Conservation (phyloP, 2,888 invertebrate species). For the Lysandra coridon region DNA sequence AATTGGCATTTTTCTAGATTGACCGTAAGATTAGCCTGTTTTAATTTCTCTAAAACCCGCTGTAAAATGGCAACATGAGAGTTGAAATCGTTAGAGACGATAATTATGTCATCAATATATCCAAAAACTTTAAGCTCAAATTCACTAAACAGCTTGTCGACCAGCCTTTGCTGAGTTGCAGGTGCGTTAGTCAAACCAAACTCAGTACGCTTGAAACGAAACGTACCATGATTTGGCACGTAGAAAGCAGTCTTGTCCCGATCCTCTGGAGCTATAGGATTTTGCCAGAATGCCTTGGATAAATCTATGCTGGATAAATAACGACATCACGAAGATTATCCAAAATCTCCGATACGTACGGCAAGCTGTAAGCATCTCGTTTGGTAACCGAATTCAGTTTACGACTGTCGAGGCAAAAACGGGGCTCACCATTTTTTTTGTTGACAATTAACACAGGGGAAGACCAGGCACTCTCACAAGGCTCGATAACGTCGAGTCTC, state of each 20-base stretch:
- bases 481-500: slow-evolving; percentile 34
- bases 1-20: slow-evolving; percentile 42
- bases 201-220: slow-evolving; percentile 36
- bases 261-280: slow-evolving; percentile 35
- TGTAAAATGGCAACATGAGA: slow-evolving; percentile 30
- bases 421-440: slow-evolving; percentile 37
- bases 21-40: slow-evolving; percentile 33
- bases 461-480: slow-evolving; percentile 39
- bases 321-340: slow-evolving; percentile 43
- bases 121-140: slow-evolving; percentile 33
- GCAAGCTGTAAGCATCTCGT: slow-evolving; percentile 38
- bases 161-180: slow-evolving; percentile 44
- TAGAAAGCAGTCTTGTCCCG: slow-evolving; percentile 41
- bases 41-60: slow-evolving; percentile 37
- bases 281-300: slow-evolving; percentile 43
- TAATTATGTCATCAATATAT: slow-evolving; percentile 10
- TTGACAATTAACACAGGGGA: slow-evolving; percentile 38
- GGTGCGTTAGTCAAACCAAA: slow-evolving; percentile 45
- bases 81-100: neutral
- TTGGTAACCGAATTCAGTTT: slow-evolving; percentile 40
- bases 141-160: slow-evolving; percentile 39
- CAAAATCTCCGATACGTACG: slow-evolving; percentile 43
- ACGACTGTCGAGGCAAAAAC: slow-evolving; percentile 41
- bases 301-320: slow-evolving; percentile 43
- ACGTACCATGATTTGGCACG: slow-evolving; percentile 40